A percentile compares a stretch with the other conserved stretches of the same genome.
phyloP scores from a whole-genome alignment of 2,888 invertebrate species.

The Drosophila neotestacea region DNA sequence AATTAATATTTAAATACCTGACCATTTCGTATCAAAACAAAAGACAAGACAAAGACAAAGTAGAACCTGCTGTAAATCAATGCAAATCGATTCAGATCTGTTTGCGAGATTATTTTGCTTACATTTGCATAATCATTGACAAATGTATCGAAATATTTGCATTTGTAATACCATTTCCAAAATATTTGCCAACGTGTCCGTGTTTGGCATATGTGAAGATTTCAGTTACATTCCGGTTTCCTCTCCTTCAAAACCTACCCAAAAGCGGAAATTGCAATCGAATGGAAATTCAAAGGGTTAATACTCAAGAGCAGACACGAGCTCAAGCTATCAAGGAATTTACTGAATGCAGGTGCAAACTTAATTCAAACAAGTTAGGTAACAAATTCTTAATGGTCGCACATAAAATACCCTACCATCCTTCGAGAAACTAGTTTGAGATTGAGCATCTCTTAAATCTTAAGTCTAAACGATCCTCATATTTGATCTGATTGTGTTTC shows the following conservation, averaged over 20 bases:
- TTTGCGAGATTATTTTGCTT: conserved; percentile 10
- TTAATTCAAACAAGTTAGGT: not conserved
- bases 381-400: not conserved
- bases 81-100: conserved; percentile 26
- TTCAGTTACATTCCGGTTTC: not conserved
- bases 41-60: conserved; percentile 9
- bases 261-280: conserved; percentile 30
- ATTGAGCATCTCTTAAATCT: no score
- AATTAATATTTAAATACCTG: conserved; percentile 31
- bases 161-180: conserved; percentile 18
- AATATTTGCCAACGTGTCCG: conserved; percentile 5
- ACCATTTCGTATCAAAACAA: conserved; percentile 4
- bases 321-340: conserved; percentile 7
- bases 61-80: conserved; percentile 8
- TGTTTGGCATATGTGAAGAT: not conserved
- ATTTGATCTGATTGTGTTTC: no score
- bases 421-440: no score
- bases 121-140: conserved; percentile 47
- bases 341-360: not conserved
- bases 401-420: not conserved
- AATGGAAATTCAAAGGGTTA: conserved; percentile 6
- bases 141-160: conserved; percentile 39
- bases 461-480: no score
- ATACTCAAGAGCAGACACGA: conserved; percentile 13
- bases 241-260: not conserved